A percentile compares a stretch with the other conserved stretches of the same genome.
phyloP scores from a whole-genome alignment of 2,797 vertebrate species.

The Aphelocoma californica region DNA sequence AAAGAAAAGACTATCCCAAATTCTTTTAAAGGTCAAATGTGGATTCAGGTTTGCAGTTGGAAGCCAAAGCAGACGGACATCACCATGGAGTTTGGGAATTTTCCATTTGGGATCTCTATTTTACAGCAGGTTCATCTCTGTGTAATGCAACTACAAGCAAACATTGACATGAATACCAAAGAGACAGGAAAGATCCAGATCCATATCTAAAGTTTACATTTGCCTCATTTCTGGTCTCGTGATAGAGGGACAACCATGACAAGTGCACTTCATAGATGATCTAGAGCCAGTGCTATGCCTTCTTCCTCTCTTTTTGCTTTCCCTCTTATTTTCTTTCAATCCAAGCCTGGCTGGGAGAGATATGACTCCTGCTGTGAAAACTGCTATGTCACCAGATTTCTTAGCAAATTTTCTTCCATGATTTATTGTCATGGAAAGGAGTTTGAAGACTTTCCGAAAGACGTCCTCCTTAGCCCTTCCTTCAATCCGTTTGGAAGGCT shows the following conservation, averaged over 20 bases:
- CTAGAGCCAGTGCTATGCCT: background rate
- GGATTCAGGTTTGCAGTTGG: background rate
- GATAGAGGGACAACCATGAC: background rate
- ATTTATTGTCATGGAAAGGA: background rate
- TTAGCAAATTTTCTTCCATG: background rate
- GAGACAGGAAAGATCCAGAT: background rate
- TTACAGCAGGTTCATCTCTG: background rate
- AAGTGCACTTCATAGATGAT: background rate
- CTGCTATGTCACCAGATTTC: background rate
- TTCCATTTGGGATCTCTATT: background rate
- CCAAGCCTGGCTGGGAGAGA: background rate
- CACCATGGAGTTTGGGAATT: background rate
- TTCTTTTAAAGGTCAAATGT: constrained; percentile 33
- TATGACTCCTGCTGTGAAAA: background rate
- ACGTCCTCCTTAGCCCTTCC: background rate
- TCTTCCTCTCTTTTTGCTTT: background rate
- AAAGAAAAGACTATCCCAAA: background rate
- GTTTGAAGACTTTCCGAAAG: background rate
- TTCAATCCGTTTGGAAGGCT: background rate
- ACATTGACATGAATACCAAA: background rate
- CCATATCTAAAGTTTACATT: background rate
- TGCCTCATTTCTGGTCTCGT: background rate
- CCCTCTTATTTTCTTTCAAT: background rate
- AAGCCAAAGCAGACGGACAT: background rate
- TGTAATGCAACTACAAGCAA: background rate